A percentile compares a stretch with the other conserved stretches of the same genome.
Evolutionary conservation across 2,888 invertebrate genomes (phyloP).

Genomic region (Meiosimyza platycephala): DNA sequence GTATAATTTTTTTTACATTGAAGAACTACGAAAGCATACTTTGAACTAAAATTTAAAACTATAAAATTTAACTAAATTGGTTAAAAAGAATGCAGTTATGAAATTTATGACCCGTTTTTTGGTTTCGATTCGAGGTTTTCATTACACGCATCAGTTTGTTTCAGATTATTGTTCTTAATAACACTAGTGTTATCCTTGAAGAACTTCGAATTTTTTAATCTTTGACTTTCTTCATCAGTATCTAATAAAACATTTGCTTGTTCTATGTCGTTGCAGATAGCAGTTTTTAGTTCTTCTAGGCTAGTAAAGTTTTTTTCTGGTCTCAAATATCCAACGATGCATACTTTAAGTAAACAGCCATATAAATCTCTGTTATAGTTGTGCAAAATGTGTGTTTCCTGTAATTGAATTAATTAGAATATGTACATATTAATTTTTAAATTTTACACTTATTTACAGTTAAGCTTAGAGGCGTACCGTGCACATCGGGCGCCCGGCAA

Average conservation of each 20-base stretch:
- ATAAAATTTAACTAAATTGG: too few relatives aligned
- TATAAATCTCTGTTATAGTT: constrained; percentile 88
- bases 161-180: not conserved
- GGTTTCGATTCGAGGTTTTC: not conserved
- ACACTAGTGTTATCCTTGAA: constrained; percentile 60
- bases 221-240: constrained; percentile 66
- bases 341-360: constrained; percentile 81
- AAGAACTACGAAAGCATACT: too few relatives aligned
- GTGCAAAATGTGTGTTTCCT: constrained; percentile 94
- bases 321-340: constrained; percentile 85
- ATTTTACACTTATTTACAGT: too few relatives aligned
- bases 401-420: constrained; percentile 54
- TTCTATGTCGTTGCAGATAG: constrained; percentile 83
- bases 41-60: too few relatives aligned
- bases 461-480: too few relatives aligned
- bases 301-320: constrained; percentile 85
- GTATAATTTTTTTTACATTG: too few relatives aligned
- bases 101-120: constrained; percentile 11
- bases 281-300: constrained; percentile 78
- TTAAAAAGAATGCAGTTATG: too few relatives aligned
- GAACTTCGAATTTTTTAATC: constrained; percentile 70
- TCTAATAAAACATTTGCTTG: constrained; percentile 75
- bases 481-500: too few relatives aligned
- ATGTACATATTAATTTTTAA: not conserved
- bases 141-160: too few relatives aligned